Base-by-base conservation (phyloP, 2,113 vertebrate species). In the Recurvirostra avosetta region DNA sequence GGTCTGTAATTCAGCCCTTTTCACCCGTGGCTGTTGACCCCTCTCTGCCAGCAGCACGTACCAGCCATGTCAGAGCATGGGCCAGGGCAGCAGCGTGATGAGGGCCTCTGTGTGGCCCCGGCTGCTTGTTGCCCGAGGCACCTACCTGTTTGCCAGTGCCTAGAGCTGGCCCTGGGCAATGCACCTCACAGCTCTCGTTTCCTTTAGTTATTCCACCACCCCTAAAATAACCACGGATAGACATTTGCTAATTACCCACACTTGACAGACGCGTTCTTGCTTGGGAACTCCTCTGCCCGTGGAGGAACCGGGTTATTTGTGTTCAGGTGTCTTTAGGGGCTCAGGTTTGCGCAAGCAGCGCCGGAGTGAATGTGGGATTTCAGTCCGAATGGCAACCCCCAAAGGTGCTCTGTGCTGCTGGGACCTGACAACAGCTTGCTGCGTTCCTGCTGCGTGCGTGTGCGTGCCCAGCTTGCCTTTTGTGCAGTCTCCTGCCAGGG, bases 21-120 rank as follows among this genome's bases (percentile, higher is more conserved):
- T 1, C 25, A 12, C 2, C 8, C 9, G 1, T 7, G 41, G 71
- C 18, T 4, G 14, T 5, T 16, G 41, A 26, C 22, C n/a, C n/a
- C 21, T 22, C 83, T 56, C 8, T 0, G 1, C 50, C 83, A 66
- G 59, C 49, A 56, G 34, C 71, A 29, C 2, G 4, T 17, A 7
- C 50, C 50, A 75, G 61, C 26, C 34, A 36, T 36, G 45, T 58
- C 58, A 27, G 19, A 29, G 30, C 8, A 1, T 14, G 21, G 34
- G 25, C 34, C 27, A 5, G 32, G 13, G 65, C 78, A 49, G 27
- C 65, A 49, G 29, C 13, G 5, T 40, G 45, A 23, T 23, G 17
- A 61, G 30, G 45, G 40, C 20, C 16, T 8, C 19, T 7, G 58
- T 13, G 58, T 16, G 49, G 3, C 25, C 38, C 32, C 4, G 4